Base-by-base conservation (phyloP, 2,113 vertebrate genomes). In the Amphiprion percula region DNA sequence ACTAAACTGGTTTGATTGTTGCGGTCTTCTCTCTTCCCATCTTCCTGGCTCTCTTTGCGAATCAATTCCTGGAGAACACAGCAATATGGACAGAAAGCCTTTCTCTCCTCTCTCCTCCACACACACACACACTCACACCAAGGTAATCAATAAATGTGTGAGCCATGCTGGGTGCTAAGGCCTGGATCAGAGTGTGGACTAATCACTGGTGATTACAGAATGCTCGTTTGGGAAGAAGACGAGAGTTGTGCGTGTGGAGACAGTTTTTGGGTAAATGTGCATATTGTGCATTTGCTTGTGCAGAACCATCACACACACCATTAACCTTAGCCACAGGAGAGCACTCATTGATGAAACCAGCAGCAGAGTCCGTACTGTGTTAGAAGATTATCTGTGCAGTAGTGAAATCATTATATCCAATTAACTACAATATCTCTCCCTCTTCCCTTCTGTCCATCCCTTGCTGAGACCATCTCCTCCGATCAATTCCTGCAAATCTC, bases 361-460 rank as follows among this genome's bases (percentile, higher is more conserved):
- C 75, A 64, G 71, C 83, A 60, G 47, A 77, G 82, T 74, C 77
- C 67, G 68, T 67, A 75, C 72, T 80, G 39, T 80, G 86, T 85
- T 73, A 74, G 77, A 77, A 60, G 82, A 89, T 88, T 83, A 86
- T 90, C 76, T 77, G 71, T 79, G 77, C 70, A 72, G 76, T 68
- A 30, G 53, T 82, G 74, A 79, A 82, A 89, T 90, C 80, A 90
- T 92, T 89, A 88, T 74, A 79, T 83, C 79, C 85, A 87, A 85
- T 92, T 91, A 88, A 87, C 64, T 69, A 74, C 80, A 79, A 64
- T 79, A 76, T 87, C 63, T 79, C 79, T 79, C 56, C 63, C 60
- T 80, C 56, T 49, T 79, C 79, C 26, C 68, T 64, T 68, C 68
- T 77, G 50, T 86, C 30, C 62, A n/a, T 74, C 72, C 44, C 46